A percentile compares a stretch with the other conserved stretches of the same genome.
Conservation (phyloP, 2,888 invertebrate species). For the Diarsia rubi region DNA sequence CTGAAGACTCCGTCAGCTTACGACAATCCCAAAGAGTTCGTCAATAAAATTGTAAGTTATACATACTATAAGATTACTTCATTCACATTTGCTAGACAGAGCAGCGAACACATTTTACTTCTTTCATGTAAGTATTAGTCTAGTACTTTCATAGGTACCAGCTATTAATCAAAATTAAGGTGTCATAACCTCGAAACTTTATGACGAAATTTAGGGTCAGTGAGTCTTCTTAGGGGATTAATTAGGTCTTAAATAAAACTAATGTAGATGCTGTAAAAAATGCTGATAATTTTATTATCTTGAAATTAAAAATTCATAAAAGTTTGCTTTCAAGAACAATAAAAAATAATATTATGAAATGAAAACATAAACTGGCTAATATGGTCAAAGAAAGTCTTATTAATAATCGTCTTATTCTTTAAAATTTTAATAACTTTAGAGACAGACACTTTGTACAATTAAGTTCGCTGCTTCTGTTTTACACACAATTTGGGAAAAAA, state of each 20-base stretch:
- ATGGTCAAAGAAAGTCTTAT: background rate
- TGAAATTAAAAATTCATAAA: background rate
- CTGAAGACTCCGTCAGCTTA: conserved; percentile 90
- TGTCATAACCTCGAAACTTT: conserved; percentile 17
- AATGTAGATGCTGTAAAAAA: background rate
- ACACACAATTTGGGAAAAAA: background rate
- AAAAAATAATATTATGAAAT: background rate
- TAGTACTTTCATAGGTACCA: background rate
- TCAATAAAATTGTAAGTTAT: conserved; percentile 85
- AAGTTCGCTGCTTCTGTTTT: background rate
- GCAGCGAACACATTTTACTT: background rate
- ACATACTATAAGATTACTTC: background rate
- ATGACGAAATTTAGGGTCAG: too few relatives aligned
- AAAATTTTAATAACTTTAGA: background rate
- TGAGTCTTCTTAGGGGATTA: too few relatives aligned
- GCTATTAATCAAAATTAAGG: background rate
- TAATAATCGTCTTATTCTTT: background rate
- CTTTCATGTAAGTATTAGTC: background rate
- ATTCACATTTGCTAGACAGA: background rate
- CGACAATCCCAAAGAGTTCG: conserved; percentile 85
- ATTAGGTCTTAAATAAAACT: background rate
- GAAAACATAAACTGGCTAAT: background rate
- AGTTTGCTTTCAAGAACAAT: background rate
- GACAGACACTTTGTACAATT: background rate
- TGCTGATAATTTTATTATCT: background rate